Conservation (phyloP, 2,888 invertebrate genomes). For the Epiblema foenella region DNA sequence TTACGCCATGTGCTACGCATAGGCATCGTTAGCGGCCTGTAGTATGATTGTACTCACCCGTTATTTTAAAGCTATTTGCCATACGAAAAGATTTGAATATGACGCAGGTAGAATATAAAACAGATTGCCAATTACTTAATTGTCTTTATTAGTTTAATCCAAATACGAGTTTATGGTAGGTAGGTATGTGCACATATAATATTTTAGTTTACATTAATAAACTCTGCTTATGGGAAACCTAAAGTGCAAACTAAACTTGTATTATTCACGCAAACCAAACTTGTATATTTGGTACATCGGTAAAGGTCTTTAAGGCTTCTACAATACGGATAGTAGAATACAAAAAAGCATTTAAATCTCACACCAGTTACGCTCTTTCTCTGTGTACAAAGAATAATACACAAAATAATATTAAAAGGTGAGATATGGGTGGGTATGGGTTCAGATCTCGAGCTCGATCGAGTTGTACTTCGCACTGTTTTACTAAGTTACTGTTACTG, state of each 20-base stretch:
- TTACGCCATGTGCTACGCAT: too few species aligned
- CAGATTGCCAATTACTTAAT: slow-evolving; percentile 9
- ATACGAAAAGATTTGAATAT: neutral
- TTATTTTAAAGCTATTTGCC: neutral
- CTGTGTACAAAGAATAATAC: neutral
- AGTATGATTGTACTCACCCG: neutral
- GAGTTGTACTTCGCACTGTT: neutral
- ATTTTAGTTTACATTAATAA: neutral
- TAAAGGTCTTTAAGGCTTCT: neutral
- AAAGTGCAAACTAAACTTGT: neutral
- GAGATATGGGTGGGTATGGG: neutral
- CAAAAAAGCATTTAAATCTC: neutral
- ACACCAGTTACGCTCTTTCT: neutral
- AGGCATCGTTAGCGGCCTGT: too few species aligned
- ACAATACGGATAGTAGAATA: neutral
- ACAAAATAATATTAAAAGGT: neutral
- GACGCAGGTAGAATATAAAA: neutral
- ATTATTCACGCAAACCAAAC: neutral
- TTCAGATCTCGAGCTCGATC: neutral
- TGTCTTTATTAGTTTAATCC: slow-evolving; percentile 32
- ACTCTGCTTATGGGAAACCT: too few species aligned
- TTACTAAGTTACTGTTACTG: too few species aligned
- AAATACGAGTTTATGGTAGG: slow-evolving; percentile 15
- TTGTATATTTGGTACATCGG: neutral
- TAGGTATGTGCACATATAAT: slow-evolving; percentile 19